phyloP scores from a whole-genome alignment of 2,797 vertebrate genomes.

The Momotus momota region DNA sequence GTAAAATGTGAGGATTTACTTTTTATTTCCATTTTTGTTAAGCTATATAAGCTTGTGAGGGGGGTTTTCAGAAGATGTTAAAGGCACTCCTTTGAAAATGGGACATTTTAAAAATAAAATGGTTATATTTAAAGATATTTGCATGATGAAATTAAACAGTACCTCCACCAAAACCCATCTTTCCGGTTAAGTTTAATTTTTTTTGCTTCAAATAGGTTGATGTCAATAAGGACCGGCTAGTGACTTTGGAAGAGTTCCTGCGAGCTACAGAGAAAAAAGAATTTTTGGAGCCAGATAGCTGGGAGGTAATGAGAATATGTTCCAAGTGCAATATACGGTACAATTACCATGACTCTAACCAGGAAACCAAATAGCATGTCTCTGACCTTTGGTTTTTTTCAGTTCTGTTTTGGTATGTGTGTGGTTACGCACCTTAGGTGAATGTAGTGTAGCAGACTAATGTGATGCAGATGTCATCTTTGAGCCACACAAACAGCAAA shows the following conservation, averaged over 20 bases:
- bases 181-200: not conserved
- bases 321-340: not conserved
- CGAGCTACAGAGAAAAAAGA: conserved; percentile 93
- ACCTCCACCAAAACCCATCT: not conserved
- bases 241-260: conserved; percentile 93
- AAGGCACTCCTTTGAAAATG: not conserved
- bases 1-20: not conserved
- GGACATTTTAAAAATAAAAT: not conserved
- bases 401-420: not conserved
- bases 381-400: conserved; percentile 6
- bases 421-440: not conserved
- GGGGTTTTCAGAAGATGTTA: not conserved
- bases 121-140: not conserved
- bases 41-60: not conserved
- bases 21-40: conserved; percentile 3
- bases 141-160: not conserved
- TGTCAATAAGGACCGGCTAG: conserved; percentile 90
- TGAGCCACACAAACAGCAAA: not conserved
- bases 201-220: conserved; percentile 85
- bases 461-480: not conserved
- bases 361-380: not conserved
- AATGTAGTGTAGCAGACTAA: not conserved
- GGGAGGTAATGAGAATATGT: conserved; percentile 86
- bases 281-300: conserved; percentile 95
- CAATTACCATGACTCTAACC: not conserved